Evolutionary conservation across 2,888 invertebrate species (phyloP).

Genomic region (Augiades crinisus): DNA sequence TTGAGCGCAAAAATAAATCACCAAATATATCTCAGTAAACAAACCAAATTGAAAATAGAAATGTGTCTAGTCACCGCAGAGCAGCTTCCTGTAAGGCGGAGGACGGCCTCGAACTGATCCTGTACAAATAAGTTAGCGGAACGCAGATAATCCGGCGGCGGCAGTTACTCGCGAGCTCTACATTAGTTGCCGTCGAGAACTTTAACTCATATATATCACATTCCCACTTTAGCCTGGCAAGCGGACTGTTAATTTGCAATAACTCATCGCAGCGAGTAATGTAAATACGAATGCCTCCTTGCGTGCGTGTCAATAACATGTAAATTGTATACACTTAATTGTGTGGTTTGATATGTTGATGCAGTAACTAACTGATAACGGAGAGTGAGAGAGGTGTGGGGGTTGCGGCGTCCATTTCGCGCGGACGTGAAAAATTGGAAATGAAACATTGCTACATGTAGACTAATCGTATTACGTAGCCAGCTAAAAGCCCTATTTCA

Average conservation of each 20-base stretch:
- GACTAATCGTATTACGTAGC: constrained; percentile 3
- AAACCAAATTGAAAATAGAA: background rate
- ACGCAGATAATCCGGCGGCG: background rate
- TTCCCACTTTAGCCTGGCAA: too few species aligned
- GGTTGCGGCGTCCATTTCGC: too few species aligned
- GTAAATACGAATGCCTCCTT: too few species aligned
- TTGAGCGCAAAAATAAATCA: too few species aligned
- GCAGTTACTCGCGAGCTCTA: background rate
- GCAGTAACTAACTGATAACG: too few species aligned
- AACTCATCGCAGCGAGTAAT: too few species aligned
- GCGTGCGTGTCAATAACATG: too few species aligned
- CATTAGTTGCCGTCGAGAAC: background rate
- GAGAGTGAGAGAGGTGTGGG: too few species aligned
- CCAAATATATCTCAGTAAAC: background rate
- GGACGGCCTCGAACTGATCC: background rate
- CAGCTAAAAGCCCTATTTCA: constrained; percentile 7
- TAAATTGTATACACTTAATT: too few species aligned
- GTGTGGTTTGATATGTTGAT: too few species aligned
- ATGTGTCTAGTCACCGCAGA: background rate
- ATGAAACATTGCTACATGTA: background rate
- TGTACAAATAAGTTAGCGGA: background rate
- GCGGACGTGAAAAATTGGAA: background rate
- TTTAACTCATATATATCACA: background rate
- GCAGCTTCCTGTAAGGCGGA: background rate
- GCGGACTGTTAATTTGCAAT: too few species aligned